Evolutionary conservation across 2,888 invertebrate species (phyloP), one percentile per base, ranked within the genome.

Genomic region (Anorthoa munda): DNA sequence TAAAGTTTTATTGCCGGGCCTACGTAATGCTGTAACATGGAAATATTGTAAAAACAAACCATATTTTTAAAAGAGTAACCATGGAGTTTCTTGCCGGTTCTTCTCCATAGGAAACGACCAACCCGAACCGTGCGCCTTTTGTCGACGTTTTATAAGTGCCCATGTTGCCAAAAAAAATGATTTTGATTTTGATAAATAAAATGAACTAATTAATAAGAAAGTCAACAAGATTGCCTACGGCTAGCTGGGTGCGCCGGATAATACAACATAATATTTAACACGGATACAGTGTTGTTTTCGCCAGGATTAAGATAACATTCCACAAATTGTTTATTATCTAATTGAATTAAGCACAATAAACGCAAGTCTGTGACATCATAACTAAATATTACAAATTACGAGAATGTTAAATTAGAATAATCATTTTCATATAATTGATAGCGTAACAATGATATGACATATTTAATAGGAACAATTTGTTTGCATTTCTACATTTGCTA

Each of bases 251-350:
- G 17, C n/a, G n/a, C 51, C 51, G 21, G 21, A 53, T 39, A 59
- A 11, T 23, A 21, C 15, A 21, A 15, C 9, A 23, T 39, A n/a
- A 48, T 46, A 72, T 45, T 53, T 26, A 5, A 66, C 45, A 58
- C n/a, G 53, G 48, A 55, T 39, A n/a, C 31, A 46, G 21, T 15
- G 3, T 21, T 17, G 21, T 58, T 78, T n/a, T 12, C 48, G n/a
- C 18, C 21, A 45, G 18, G n/a, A 78, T 70, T 70, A 15, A 45
- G 79, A 51, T 69, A 51, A 46, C 3, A 31, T 21, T 58, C 45
- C 13, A 69, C 9, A 66, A 65, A 53, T 0, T n/a, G 17, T 50
- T 63, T 23, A 17, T 48, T 39, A 55, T n/a, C 13, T 1, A 18
- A 21, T 26, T 77, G 17, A 13, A 74, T 58, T 46, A 23, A 31